A percentile compares a stretch with the other conserved stretches of the same genome.
These are phyloP conservation scores for Regulus satrapa DNA, from an alignment of 2,113 vertebrate genomes.

Conservation along the genomic window DNA sequence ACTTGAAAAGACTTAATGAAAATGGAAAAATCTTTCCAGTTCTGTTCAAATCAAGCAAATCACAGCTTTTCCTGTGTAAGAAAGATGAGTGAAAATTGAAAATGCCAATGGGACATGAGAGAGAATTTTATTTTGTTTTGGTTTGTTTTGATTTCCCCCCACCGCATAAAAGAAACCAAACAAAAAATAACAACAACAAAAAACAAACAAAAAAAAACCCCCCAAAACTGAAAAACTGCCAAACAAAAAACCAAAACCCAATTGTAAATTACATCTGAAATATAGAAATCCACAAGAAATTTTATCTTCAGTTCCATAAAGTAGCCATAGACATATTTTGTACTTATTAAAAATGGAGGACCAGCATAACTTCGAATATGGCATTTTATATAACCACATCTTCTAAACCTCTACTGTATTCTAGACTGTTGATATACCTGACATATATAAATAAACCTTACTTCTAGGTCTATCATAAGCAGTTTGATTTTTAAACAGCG, in stretches of 20 bases:
- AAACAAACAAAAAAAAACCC: background rate
- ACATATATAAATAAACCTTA: background rate
- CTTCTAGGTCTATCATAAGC: background rate
- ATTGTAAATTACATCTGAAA: background rate
- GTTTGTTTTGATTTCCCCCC: background rate
- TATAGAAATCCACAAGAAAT: background rate
- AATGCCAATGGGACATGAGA: background rate
- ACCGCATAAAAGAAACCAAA: too few relatives aligned
- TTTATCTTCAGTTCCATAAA: background rate
- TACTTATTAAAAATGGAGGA: background rate
- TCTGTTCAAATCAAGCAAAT: background rate
- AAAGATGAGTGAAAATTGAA: background rate
- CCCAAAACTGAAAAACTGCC: background rate
- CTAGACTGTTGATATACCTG: background rate
- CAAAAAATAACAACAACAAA: too few relatives aligned
- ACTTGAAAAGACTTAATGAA: background rate
- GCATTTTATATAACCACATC: background rate
- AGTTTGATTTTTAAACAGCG: background rate
- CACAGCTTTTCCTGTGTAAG: background rate
- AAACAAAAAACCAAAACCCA: background rate
- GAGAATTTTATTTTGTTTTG: background rate
- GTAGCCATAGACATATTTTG: background rate
- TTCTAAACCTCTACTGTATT: background rate
- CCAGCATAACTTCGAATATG: background rate
- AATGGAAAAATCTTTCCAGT: background rate